Evolutionary conservation across 2,113 vertebrate genomes (phyloP).

Genomic region (Pogona vitticeps): DNA sequence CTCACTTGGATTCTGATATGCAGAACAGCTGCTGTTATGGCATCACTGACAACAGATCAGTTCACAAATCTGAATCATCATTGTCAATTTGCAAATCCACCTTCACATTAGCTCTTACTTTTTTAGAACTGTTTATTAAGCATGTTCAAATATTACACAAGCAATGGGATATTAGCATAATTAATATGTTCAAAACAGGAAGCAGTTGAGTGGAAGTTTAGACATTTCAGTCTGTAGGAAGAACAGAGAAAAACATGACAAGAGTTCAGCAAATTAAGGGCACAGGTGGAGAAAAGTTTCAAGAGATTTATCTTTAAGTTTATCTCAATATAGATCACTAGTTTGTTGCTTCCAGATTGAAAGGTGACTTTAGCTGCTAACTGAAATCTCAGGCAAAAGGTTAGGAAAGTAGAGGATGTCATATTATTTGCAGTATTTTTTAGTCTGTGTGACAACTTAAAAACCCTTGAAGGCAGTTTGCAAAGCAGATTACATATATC

Average conservation of each 20-base stretch:
- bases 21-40: not conserved
- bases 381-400: not conserved
- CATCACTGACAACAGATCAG: not conserved
- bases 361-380: not conserved
- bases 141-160: conserved; percentile 5
- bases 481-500: not conserved
- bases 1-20: not conserved
- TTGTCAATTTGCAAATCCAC: conserved; percentile 10
- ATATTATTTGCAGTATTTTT: not conserved
- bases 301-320: not conserved
- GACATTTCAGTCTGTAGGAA: not conserved
- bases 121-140: conserved; percentile 4
- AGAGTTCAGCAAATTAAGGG: not conserved
- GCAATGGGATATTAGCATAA: not conserved
- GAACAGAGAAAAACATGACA: not conserved
- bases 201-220: not conserved
- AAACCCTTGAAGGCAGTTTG: not conserved
- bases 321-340: not conserved
- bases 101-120: conserved; percentile 4
- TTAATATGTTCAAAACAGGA: not conserved
- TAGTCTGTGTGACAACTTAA: not conserved
- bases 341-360: not conserved
- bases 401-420: not conserved
- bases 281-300: not conserved
- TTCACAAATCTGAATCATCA: not conserved